A percentile compares a stretch with the other conserved stretches of the same genome.
Conservation (phyloP, 2,888 invertebrate species). For the Dicycla oo region DNA sequence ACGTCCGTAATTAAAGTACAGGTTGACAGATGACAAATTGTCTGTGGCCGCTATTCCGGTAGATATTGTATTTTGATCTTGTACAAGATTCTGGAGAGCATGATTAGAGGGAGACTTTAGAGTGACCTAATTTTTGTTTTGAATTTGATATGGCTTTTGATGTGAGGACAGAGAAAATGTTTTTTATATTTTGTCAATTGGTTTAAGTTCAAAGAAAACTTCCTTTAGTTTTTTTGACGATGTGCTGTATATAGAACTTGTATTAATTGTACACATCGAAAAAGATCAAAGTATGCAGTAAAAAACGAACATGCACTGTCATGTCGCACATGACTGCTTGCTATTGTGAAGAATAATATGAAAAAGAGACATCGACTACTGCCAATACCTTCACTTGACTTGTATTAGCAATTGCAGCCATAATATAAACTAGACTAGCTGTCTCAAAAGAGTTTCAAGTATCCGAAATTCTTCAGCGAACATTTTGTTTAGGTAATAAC, state of each 20-base stretch:
- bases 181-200: slow-evolving; percentile 4
- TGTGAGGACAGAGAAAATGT: slow-evolving; percentile 22
- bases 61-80: slow-evolving; percentile 73
- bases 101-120: slow-evolving; percentile 24
- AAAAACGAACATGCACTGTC: background rate
- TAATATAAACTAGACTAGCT: background rate
- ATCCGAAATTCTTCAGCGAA: too few relatives aligned
- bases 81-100: slow-evolving; percentile 48
- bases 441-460: background rate
- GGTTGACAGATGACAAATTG: slow-evolving; percentile 88
- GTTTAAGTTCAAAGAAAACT: slow-evolving; percentile 19
- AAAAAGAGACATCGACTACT: background rate
- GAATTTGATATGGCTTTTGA: slow-evolving; percentile 42
- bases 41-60: slow-evolving; percentile 71
- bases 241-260: too few relatives aligned
- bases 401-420: background rate
- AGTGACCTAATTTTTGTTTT: slow-evolving; percentile 29
- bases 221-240: background rate
- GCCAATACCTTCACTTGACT: background rate
- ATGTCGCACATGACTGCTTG: too few relatives aligned
- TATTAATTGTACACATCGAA: background rate
- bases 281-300: background rate
- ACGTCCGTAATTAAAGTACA: slow-evolving; percentile 83
- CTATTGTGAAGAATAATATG: background rate
- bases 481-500: background rate